Base-by-base conservation (phyloP, 2,888 invertebrate genomes). In the Odontocolon sp. region DNA sequence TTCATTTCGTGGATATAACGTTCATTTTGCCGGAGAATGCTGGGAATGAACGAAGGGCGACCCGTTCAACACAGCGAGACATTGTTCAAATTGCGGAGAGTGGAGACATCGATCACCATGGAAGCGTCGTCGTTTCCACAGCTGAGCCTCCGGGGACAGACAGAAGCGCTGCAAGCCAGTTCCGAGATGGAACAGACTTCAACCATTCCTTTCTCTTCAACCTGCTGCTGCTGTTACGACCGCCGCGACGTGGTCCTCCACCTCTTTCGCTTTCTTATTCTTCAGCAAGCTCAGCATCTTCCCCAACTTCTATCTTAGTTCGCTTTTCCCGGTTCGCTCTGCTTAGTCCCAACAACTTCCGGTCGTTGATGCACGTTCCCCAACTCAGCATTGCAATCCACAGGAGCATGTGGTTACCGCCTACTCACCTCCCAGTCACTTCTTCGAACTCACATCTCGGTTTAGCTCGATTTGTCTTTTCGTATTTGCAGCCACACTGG, bases 111-210 rank as follows among this genome's bases (percentile, higher is more conserved):
- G 80, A 81, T 81, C 80, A 81, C 77, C 52, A 47, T 57, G 63
- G 68, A 73, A 73, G 73, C 67, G 61, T 47, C 67, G 33, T 54
- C 81, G 81, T 82, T 18, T 16, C 33, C 18, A 83, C 85, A 85
- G 84, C 85, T 84, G 83, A 85, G 85, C 84, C 85, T 84, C 83
- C 70, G 79, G 84, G 85, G 84, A 84, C 84, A 82, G 82, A 82
- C 80, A n/a, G 76, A 40, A 79, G 78, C 83, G 77, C n/a, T n/a
- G n/a, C 78, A 80, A 83, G 80, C 81, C 80, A 71, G 77, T 74
- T 79, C 77, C 79, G 68, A 78, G 47, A 71, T 31, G 63, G 42
- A 67, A 56, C 38, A 77, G 74, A 76, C 75, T n/a, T 79, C 64
- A 76, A 80, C 77, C 72, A 77, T 77, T 79, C 74, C 70, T 70